phyloP scores from a whole-genome alignment of 2,888 invertebrate species.

The Meghimatium bilineatum region DNA sequence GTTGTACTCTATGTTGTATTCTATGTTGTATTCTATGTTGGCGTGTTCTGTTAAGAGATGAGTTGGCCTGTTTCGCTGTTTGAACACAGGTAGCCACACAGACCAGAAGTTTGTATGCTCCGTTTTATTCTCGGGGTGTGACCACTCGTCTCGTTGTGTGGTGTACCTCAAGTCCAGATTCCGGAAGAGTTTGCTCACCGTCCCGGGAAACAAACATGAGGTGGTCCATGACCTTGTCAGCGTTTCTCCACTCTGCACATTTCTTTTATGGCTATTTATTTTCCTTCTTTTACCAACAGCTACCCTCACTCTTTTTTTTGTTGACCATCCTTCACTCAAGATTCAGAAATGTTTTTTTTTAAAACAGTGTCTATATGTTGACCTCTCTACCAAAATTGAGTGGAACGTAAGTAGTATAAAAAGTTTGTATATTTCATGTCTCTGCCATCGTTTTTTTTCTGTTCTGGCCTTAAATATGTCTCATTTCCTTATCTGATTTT shows the following conservation, averaged over 20 bases:
- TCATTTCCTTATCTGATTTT: too few relatives aligned
- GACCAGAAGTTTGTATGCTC: neutral
- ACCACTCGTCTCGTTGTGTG: neutral
- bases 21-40: too few relatives aligned
- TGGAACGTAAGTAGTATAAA: too few relatives aligned
- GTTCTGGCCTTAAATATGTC: neutral
- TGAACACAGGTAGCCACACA: neutral
- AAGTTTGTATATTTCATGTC: too few relatives aligned
- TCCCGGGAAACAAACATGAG: slow-evolving; percentile 21
- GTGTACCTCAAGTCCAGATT: slow-evolving; percentile 16
- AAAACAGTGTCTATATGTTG: too few relatives aligned
- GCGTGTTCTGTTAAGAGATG: too few relatives aligned
- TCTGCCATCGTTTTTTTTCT: too few relatives aligned
- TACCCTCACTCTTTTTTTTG: neutral
- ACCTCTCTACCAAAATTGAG: too few relatives aligned
- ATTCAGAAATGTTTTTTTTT: too few relatives aligned
- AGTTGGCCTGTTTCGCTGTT: neutral
- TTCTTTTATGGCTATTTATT: neutral
- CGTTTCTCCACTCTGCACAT: neutral
- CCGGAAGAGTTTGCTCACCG: slow-evolving; percentile 29
- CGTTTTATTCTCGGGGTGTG: neutral
- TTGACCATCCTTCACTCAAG: neutral
- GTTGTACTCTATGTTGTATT: too few relatives aligned
- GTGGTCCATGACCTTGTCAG: slow-evolving; percentile 2
- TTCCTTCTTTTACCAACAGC: neutral